Evolutionary conservation across 92 coral and sea anemone genomes (phyloP).

Genomic region (Blastomussa wellsi): DNA sequence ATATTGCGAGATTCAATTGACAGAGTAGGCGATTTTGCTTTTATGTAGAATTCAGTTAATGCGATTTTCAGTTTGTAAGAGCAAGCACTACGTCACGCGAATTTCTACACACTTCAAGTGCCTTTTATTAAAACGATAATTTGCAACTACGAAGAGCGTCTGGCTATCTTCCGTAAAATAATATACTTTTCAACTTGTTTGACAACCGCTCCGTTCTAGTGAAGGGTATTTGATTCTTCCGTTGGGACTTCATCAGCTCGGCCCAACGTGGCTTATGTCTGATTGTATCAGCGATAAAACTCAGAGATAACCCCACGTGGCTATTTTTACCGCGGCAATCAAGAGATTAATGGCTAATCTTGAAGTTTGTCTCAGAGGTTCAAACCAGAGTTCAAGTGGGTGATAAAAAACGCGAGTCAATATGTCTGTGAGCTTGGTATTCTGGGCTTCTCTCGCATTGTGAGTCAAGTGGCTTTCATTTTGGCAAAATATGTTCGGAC

Average conservation of each 20-base stretch:
- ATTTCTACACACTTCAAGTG: background rate
- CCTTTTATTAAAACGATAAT: background rate
- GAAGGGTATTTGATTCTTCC: conserved; percentile 8
- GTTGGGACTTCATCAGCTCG: background rate
- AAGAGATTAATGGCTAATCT: background rate
- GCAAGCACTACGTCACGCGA: background rate
- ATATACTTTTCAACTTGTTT: conserved; percentile 15
- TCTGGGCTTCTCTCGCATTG: background rate
- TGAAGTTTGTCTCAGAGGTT: background rate
- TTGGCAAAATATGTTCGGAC: conserved; percentile 8
- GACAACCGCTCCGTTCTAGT: background rate
- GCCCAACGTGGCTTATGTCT: conserved; percentile 1
- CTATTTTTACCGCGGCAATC: background rate
- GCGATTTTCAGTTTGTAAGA: background rate
- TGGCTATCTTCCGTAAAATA: background rate
- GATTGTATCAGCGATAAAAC: conserved; percentile 15
- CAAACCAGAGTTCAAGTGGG: conserved; percentile 16
- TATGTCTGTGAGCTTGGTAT: conserved; percentile 15
- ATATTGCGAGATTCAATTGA: background rate
- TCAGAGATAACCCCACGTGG: conserved; percentile 3
- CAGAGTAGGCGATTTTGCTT: background rate
- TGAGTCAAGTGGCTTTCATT: conserved; percentile 7
- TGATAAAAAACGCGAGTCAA: conserved; percentile 14
- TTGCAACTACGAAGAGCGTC: background rate
- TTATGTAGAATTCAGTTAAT: background rate